phyloP scores from a whole-genome alignment of 1,140 invertebrate species.

The Parapsyche elsis region DNA sequence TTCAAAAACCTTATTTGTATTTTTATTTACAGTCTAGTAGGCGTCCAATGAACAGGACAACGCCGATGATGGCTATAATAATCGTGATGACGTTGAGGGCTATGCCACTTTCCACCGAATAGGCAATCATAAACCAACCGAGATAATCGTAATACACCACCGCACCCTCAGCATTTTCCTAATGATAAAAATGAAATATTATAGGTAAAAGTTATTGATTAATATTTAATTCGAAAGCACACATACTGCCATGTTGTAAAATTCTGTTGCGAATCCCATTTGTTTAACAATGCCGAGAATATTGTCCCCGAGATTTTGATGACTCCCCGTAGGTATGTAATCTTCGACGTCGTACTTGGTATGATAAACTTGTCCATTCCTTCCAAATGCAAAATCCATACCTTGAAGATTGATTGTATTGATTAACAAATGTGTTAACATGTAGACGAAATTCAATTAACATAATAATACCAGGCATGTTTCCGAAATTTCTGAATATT shows the following conservation, averaged over 20 bases:
- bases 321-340: conserved; percentile 72
- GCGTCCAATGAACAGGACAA: conserved; percentile 46
- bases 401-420: conserved; percentile 65
- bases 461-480: conserved; percentile 62
- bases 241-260: conserved; percentile 57
- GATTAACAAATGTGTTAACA: neutral
- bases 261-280: conserved; percentile 64
- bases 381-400: conserved; percentile 80
- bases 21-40: conserved; percentile 43
- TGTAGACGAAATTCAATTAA: neutral
- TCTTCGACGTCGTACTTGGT: conserved; percentile 76
- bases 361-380: conserved; percentile 83
- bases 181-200: conserved; percentile 5
- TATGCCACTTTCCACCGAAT: conserved; percentile 55
- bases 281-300: conserved; percentile 67
- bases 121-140: conserved; percentile 60
- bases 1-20: neutral
- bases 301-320: conserved; percentile 77
- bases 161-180: conserved; percentile 38
- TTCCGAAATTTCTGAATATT: conserved; percentile 77
- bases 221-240: neutral
- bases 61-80: conserved; percentile 36
- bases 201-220: too few species aligned
- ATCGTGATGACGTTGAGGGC: conserved; percentile 57
- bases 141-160: conserved; percentile 63